Base-by-base conservation (phyloP, 2,888 invertebrate genomes). In the Dioctria linearis region DNA sequence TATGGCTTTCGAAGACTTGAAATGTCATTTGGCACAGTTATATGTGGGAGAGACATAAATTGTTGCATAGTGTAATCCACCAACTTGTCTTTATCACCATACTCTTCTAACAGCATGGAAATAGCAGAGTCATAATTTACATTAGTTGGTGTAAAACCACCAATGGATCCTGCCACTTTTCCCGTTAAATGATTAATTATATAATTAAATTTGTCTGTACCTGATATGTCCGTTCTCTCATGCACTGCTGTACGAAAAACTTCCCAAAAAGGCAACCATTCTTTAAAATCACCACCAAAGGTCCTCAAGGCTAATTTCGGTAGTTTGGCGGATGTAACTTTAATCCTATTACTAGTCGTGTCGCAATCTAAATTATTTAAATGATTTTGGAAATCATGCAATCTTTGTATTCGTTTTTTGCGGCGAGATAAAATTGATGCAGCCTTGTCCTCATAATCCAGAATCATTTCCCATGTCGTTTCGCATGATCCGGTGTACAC, bases 41-140 rank as follows among this genome's bases (percentile, higher is more conserved):
- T 43, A 42, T 43, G 43, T 9, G 66, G 66, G 9, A 66, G 43
- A 66, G 66, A 66, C 66, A 66, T 66, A 6, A 66, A n/a, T 66
- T 66, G 43, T 13, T 66, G 66, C 43, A 66, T 66, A 4, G 66
- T 66, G n/a, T 66, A 66, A 25, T 66, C 66, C n/a, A 66, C 43
- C 5, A 66, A 42, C 25, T 66, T 66, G 39, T n/a, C 66, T 40
- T 66, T 66, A 43, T 66, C 66, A 4, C 66, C 66, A n/a, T 66
- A 66, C 25, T 66, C 9, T n/a, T 66, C 66, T 42, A 66, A 43
- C 40, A 66, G 11, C 5, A 66, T 5, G 9, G 66, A 66, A 9
- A 66, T 43, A 42, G 66, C 43, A 42, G 66, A 40, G 66, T 66
- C 25, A 42, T 66, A 66, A n/a, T 66, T 66, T 66, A 42, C 40